Percentiles rank a stretch among this genome's conserved stretches.
Evolutionary conservation across 2,797 vertebrate genomes (phyloP).

Genomic region (Falco novaeseelandiae): DNA sequence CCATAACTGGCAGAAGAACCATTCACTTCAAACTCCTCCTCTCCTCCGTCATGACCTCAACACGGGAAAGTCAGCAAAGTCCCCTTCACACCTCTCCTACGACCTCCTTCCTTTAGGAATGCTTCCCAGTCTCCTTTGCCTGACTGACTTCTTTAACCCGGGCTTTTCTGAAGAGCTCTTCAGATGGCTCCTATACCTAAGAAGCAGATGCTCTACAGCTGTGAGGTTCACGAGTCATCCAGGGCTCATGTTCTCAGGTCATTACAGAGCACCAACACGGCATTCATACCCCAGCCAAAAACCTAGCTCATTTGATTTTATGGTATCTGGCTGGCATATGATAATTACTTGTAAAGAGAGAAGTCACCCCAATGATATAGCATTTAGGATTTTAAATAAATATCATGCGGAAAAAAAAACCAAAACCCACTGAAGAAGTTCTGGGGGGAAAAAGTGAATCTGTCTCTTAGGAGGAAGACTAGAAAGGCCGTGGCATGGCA

Average conservation of each 20-base stretch:
- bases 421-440: not conserved
- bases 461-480: not conserved
- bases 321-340: not conserved
- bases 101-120: not conserved
- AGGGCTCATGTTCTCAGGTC: not conserved
- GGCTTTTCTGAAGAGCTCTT: not conserved
- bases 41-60: not conserved
- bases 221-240: not conserved
- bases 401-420: not conserved
- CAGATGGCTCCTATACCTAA: not conserved
- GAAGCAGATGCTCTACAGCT: not conserved
- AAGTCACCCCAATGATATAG: not conserved
- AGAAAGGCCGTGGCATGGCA: accelerated
- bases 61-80: not conserved
- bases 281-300: not conserved
- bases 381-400: not conserved
- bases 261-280: accelerated
- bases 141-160: not conserved
- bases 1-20: not conserved
- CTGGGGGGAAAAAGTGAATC: not conserved
- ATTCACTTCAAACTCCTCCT: not conserved
- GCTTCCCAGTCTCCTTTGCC: not conserved
- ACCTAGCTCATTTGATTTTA: not conserved
- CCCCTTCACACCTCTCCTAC: not conserved
- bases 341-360: not conserved